Evolutionary conservation across 1,140 invertebrate species (phyloP), one percentile per base, ranked within the genome.

Genomic region (Contarinia nasturtii): DNA sequence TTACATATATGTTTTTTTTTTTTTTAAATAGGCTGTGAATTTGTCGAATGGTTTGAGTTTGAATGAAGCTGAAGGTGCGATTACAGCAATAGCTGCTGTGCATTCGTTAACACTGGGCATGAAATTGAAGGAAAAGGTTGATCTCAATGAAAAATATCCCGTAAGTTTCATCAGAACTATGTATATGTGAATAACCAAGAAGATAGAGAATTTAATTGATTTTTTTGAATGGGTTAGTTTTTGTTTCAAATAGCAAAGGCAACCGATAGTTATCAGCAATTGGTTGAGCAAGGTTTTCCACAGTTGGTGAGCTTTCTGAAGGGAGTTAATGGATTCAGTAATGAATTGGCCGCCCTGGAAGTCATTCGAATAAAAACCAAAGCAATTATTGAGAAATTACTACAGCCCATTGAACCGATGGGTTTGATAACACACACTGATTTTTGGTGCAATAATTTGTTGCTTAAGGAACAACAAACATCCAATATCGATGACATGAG

Each of bases 371-470:
- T 73, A 0, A 65, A 66, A 19, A 77, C 76, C 2, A 75, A 75
- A 52, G 67, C 73, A 33, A 66, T 78, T 19, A 77, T 79, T 17
- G 74, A 76, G 1, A 71, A 71, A 2, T 61, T 84, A 2, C 62
- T 83, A 10, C 69, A 74, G 1, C 76, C 76, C 0, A 65, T 72
- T 44, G 77, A 77, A 53, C 79, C 79, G 0, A 64, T 84, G 37
- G 74, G 78, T 1, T 66, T 83, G 11, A 72, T 80, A 45, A 83
- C 80, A 0, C 82, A 85, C 57, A 84, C 80, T 0, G 83, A 86
- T 55, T 86, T 85, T 57, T 86, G 82, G 82, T 81, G 79, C 57
- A 83, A 83, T 51, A 86, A 86, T 64, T 65, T 86, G 7, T 67
- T 84, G 47, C 85, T 86, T 54, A 65, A 68, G 33, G 70, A 75